Base-by-base conservation (phyloP, 1,140 invertebrate species). In the Ruditapes philippinarum region DNA sequence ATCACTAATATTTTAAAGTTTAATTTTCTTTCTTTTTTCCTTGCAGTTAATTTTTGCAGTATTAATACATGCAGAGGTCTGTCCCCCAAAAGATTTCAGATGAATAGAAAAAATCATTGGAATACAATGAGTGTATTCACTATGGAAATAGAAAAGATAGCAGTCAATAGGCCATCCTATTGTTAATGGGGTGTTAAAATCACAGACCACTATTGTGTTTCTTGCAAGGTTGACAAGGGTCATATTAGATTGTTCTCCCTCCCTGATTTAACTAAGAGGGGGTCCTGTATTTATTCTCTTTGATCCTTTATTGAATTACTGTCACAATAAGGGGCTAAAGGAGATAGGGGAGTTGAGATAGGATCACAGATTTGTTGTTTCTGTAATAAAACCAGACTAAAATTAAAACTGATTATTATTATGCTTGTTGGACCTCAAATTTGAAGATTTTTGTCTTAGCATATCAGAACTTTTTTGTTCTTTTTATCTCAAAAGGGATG, bases 261-360 rank as follows among this genome's bases (percentile, higher is more conserved):
- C 33, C 62, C 51, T 62, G 42, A 54, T 85, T 76, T 51, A 74
- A 42, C 36, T 57, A 51, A 78, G 45, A 76, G 74, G 70, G 70
- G 84, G 31, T n/a, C 65, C 38, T 74, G 74, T 74, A 60, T 73
- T 57, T 38, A 22, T 78, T 76, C n/a, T 62, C 45, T 86, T 86
- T 86, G 84, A 86, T 86, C 84, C 73, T 73, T 86, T 54, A 86
- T 86, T 86, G 49, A 51, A 86, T 86, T 86, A 86, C 84, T 76
- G 84, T 57, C 84, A 86, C 45, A 76, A 86, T 78, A 62, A 76
- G 54, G 73, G 73, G 74, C 84, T 86, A 60, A 36, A 62, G 25
- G 17, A 60, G 84, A 74, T 78, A 38, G 17, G 38, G n/a, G n/a
- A 40, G 22, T 25, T 12, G 19, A 57, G 84, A 78, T 86, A 78